These are phyloP conservation scores for Tetranychus truncatus DNA, from an alignment of 2,888 invertebrate species.

Conservation along the genomic window DNA sequence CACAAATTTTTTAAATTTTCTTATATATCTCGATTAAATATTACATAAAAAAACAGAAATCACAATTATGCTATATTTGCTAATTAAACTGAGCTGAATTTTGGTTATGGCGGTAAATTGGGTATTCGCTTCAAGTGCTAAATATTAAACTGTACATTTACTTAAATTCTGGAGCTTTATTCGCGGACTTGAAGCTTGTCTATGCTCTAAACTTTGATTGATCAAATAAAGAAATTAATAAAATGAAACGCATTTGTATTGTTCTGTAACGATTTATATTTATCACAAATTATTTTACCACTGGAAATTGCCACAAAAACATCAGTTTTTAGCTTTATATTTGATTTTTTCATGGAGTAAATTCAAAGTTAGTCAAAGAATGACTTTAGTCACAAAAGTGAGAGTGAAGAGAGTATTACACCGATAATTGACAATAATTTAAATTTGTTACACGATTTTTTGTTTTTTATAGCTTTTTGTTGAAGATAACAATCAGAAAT, in stretches of 20 bases:
- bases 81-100: too few species aligned
- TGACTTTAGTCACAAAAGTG: neutral
- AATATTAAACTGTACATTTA: too few species aligned
- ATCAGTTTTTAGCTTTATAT: neutral
- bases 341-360: neutral
- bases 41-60: too few species aligned
- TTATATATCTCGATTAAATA: too few species aligned
- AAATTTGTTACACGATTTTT: neutral
- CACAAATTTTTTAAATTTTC: too few species aligned
- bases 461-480: neutral
- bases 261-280: neutral
- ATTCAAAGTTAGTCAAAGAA: neutral
- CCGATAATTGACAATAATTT: slow-evolving; percentile 1
- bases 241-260: neutral
- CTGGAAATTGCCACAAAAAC: neutral
- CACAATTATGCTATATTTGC: too few species aligned
- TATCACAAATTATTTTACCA: neutral
- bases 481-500: neutral
- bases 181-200: too few species aligned
- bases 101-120: too few species aligned
- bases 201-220: too few species aligned
- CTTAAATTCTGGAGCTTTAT: too few species aligned
- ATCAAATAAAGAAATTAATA: too few species aligned
- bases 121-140: too few species aligned
- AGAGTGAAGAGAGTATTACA: slow-evolving; percentile 9